Base-by-base conservation (phyloP, 2,113 vertebrate genomes). In the Myrmecophaga tridactyla region DNA sequence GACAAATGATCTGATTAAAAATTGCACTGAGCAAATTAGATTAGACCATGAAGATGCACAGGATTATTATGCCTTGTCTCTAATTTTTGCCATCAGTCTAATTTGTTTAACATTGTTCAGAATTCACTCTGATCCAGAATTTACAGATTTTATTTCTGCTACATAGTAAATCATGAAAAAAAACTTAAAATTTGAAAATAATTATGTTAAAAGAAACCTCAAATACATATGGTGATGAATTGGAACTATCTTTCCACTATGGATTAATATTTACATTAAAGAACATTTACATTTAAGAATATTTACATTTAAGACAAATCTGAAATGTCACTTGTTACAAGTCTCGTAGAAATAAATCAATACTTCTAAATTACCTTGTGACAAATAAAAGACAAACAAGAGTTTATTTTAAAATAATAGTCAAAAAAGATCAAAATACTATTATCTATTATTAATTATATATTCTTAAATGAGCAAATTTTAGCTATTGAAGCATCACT, bases 1-100 rank as follows among this genome's bases (percentile, higher is more conserved):
- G 94, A 75, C 3, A 94, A 88, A 70, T 15, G 34, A 51, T 87
- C 41, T 69, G 27, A 84, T 69, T 73, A 87, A 95, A 92, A 84
- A 23, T 39, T 69, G 0, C 82, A 48, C 20, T 92, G 3, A 56
- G 15, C 0, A 78, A 88, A 90, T 63, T 36, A 75, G 36, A 62
- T 69, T 48, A 78, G 6, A 25, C 2, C 4, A 20, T 63, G 20
- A 92, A 82, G 34, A 85, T 11, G 60, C 21, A 82, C 56, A 51
- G 88, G 34, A 75, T 94, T 80, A 56, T 82, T 72, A 23, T 25
- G 1, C 14, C 14, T 86, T 20, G 2, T 41, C 73, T 65, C 23
- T 13, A 51, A 67, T 62, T 75, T 77, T 87, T 90, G 23, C 48
- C 46, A 43, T 72, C 36, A 10, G 84, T 78, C 12, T 48, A 9